phyloP scores from a whole-genome alignment of 2,797 vertebrate genomes.

The Epinephelus awoara region DNA sequence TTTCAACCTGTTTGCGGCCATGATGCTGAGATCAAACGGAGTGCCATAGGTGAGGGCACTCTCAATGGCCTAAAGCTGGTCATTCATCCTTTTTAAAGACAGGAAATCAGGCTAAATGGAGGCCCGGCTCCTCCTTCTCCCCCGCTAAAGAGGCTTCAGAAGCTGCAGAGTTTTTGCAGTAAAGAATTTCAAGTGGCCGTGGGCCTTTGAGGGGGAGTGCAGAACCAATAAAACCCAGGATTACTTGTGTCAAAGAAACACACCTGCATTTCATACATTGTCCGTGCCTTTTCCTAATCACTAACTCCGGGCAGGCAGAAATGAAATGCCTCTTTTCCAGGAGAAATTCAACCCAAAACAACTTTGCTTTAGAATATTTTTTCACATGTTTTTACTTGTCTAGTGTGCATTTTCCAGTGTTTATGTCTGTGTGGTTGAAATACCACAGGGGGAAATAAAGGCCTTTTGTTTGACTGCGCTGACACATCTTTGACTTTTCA shows the following conservation, averaged over 20 bases:
- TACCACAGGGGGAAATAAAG: conserved; percentile 57
- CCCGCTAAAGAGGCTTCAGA: conserved; percentile 77
- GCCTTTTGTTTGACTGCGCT: conserved; percentile 61
- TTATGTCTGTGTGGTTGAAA: conserved; percentile 49
- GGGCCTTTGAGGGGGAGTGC: conserved; percentile 73
- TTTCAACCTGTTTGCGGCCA: conserved; percentile 79
- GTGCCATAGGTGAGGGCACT: conserved; percentile 80
- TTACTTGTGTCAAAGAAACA: conserved; percentile 81
- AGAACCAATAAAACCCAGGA: conserved; percentile 78
- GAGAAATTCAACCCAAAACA: conserved; percentile 65
- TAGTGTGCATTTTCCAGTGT: conserved; percentile 41
- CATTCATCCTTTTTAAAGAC: conserved; percentile 86
- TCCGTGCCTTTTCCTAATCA: conserved; percentile 59
- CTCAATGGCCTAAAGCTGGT: conserved; percentile 84
- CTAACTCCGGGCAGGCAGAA: conserved; percentile 42
- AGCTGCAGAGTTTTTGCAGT: conserved; percentile 76
- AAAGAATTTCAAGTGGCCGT: conserved; percentile 83
- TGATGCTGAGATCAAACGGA: conserved; percentile 85
- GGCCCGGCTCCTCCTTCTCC: conserved; percentile 72
- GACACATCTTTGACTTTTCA: conserved; percentile 59
- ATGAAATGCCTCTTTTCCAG: conserved; percentile 44
- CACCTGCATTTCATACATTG: conserved; percentile 80
- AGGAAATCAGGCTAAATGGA: conserved; percentile 87
- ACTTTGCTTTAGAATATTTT: conserved; percentile 52
- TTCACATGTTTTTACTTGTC: conserved; percentile 66